phyloP scores from a whole-genome alignment of 1,140 invertebrate species.

The honey bee (Apis mellifera) region DNA sequence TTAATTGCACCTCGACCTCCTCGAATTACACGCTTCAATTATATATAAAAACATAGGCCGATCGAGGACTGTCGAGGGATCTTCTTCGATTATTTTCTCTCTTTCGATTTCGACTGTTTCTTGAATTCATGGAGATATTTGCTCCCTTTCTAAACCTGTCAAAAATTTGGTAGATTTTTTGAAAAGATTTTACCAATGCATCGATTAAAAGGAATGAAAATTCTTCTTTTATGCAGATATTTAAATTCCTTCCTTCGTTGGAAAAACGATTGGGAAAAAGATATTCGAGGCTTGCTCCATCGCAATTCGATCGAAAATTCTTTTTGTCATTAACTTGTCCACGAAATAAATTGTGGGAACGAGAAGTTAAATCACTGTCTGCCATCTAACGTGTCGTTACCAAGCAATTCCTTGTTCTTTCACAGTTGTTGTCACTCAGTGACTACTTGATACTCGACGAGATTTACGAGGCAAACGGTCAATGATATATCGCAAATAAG shows the following conservation, averaged over 20 bases:
- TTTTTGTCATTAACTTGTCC: neutral
- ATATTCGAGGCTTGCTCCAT: no score
- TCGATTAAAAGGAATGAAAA: no score
- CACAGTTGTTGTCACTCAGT: neutral
- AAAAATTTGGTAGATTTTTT: no score
- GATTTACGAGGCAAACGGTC: neutral
- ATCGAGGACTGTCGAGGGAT: neutral
- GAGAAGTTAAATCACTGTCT: neutral
- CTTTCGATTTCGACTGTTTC: no score
- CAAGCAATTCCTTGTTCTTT: neutral
- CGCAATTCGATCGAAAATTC: no score
- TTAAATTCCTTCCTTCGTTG: no score
- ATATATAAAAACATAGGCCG: conserved; percentile 43
- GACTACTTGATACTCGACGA: neutral
- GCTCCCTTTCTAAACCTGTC: no score
- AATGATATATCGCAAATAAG: neutral
- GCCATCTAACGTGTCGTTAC: neutral
- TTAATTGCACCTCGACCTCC: conserved; percentile 47
- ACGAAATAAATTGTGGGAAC: neutral
- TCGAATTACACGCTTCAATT: conserved; percentile 50
- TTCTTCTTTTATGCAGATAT: no score
- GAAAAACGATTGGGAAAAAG: no score
- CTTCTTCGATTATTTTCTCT: no score
- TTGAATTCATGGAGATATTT: no score
- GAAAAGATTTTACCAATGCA: no score